phyloP scores from a whole-genome alignment of 2,113 vertebrate species.

The Microcebus jonahi region DNA sequence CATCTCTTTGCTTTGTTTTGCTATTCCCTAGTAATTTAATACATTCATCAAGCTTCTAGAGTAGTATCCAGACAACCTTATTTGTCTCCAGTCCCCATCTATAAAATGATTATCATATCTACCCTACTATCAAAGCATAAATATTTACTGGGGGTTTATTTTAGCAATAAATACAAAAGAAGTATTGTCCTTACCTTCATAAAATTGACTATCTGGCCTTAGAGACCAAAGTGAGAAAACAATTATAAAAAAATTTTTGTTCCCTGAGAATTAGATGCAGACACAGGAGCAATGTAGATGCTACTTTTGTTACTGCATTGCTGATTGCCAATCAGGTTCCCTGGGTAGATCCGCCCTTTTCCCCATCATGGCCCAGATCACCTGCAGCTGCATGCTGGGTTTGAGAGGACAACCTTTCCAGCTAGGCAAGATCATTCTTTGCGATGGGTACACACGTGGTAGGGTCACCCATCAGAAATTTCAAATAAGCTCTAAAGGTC shows the following conservation, averaged over 20 bases:
- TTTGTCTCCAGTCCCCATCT: background rate
- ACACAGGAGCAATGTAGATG: no score
- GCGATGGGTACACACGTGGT: background rate
- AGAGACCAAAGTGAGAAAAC: background rate
- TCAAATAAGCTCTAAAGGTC: background rate
- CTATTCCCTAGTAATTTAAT: background rate
- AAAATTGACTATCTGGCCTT: background rate
- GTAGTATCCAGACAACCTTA: background rate
- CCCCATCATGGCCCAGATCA: background rate
- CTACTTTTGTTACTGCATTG: background rate
- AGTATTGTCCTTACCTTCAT: background rate
- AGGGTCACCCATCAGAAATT: background rate
- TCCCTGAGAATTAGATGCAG: background rate
- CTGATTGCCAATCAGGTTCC: background rate
- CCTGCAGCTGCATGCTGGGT: background rate
- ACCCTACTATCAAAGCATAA: background rate
- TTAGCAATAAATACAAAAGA: background rate
- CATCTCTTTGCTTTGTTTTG: background rate
- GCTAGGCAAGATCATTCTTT: background rate
- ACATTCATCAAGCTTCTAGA: background rate
- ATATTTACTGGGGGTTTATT: background rate
- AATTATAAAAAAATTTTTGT: background rate
- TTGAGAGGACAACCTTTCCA: background rate
- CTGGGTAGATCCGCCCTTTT: background rate
- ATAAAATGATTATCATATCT: background rate